Evolutionary conservation across 2,113 vertebrate genomes (phyloP).

Genomic region (Solenodon paradoxus): DNA sequence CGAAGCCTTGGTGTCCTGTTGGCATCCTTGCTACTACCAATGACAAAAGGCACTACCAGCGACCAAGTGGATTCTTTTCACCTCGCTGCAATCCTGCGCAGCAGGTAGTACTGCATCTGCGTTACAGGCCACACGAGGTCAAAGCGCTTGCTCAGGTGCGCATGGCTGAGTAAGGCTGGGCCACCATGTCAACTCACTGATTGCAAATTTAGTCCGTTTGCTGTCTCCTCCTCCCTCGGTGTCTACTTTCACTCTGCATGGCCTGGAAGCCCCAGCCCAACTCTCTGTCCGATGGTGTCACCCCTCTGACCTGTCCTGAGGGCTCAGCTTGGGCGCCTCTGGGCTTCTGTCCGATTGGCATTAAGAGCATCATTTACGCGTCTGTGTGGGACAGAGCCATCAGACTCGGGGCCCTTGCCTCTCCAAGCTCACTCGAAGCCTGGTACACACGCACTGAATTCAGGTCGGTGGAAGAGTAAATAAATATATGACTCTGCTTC

Average conservation of each 20-base stretch:
- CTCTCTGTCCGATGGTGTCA: background rate
- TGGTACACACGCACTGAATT: background rate
- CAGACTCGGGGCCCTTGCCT: background rate
- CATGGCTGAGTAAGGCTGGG: background rate
- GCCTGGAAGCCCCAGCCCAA: background rate
- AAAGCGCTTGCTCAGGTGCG: background rate
- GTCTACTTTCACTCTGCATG: background rate
- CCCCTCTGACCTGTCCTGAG: background rate
- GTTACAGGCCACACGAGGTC: background rate
- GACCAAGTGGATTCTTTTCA: background rate
- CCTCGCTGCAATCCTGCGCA: too few relatives aligned
- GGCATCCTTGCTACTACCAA: background rate
- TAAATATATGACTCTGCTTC: background rate
- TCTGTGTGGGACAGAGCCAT: background rate
- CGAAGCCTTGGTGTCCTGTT: fast-evolving
- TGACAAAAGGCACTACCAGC: fast-evolving
- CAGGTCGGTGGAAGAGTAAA: background rate
- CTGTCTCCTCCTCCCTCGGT: background rate
- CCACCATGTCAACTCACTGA: background rate
- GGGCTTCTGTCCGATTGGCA: background rate
- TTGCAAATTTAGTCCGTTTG: fast-evolving
- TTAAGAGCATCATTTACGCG: background rate
- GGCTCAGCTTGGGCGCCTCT: background rate
- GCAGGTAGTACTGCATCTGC: background rate
- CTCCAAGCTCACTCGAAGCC: background rate